Percentiles rank a stretch among this genome's conserved stretches.
These are phyloP conservation scores for mouse (Mus musculus) DNA, from an alignment of 2,113 vertebrate genomes.

Conservation along the genomic window DNA sequence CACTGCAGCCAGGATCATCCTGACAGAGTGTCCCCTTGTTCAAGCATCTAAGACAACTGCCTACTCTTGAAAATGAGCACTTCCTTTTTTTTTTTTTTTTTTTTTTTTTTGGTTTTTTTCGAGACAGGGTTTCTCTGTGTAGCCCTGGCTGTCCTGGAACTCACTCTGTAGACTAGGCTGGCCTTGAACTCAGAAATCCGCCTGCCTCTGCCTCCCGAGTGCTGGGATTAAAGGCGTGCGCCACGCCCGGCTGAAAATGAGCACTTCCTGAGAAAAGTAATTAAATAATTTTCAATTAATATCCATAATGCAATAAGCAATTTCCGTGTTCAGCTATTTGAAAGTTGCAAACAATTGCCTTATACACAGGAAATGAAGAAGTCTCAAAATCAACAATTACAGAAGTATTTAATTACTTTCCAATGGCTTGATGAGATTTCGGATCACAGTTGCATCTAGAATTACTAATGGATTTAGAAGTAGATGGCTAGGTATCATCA, in stretches of 20 bases:
- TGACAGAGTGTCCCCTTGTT: not conserved
- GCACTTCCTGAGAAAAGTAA: not conserved
- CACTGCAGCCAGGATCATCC: not conserved
- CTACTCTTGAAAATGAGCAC: not conserved
- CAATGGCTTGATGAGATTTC: not conserved
- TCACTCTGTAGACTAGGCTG: no score
- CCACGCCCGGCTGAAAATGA: not conserved
- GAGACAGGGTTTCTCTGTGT: no score
- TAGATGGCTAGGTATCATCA: not conserved
- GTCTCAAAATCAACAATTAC: not conserved
- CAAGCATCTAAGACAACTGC: not conserved
- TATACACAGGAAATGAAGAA: not conserved
- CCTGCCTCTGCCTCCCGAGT: no score
- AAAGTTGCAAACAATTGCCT: not conserved
- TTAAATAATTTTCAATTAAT: not conserved
- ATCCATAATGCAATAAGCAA: not conserved
- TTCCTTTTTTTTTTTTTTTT: not conserved
- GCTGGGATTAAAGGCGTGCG: no score
- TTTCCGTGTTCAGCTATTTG: not conserved
- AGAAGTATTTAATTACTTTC: not conserved
- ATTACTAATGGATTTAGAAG: not conserved
- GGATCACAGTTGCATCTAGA: constrained; percentile 3
- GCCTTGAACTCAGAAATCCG: no score
- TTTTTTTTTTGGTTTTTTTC: no score
- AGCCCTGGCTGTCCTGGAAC: no score